Evolutionary conservation across 2,113 vertebrate genomes (phyloP).

Genomic region (Tetraodon nigroviridis): DNA sequence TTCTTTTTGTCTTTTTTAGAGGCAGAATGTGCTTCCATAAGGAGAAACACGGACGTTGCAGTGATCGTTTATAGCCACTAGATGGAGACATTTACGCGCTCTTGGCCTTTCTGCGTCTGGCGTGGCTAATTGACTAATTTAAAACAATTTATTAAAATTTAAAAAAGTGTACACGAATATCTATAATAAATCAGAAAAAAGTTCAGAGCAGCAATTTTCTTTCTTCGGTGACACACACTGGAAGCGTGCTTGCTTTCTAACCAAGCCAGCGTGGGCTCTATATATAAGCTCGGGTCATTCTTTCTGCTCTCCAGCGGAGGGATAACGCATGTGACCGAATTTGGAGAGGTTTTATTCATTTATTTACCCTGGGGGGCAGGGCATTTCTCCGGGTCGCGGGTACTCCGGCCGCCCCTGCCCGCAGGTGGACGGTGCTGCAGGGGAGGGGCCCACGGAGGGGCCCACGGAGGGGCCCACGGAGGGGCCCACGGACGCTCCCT

Average conservation of each 20-base stretch:
- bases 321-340: slow-evolving; percentile 55
- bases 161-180: no score
- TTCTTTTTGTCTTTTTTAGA: no score
- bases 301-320: slow-evolving; percentile 57
- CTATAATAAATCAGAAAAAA: neutral
- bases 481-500: slow-evolving; percentile 6
- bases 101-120: neutral
- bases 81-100: slow-evolving; percentile 37
- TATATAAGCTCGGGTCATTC: no score
- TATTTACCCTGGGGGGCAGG: no score
- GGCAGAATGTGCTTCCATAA: no score
- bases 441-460: slow-evolving; percentile 27
- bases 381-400: neutral
- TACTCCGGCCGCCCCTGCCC: neutral
- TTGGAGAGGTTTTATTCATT: no score
- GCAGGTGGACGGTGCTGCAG: slow-evolving; percentile 37
- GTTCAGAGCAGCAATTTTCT: neutral
- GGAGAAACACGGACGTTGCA: slow-evolving; percentile 15
- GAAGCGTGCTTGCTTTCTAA: neutral
- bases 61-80: slow-evolving; percentile 32
- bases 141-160: neutral
- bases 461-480: no score
- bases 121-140: neutral
- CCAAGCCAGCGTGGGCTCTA: slow-evolving; percentile 2
- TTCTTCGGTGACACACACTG: slow-evolving; percentile 18